Evolutionary conservation across 92 coral and sea anemone species (phyloP), one percentile per base, ranked within the genome.

Genomic region (Micromussa lordhowensis): DNA sequence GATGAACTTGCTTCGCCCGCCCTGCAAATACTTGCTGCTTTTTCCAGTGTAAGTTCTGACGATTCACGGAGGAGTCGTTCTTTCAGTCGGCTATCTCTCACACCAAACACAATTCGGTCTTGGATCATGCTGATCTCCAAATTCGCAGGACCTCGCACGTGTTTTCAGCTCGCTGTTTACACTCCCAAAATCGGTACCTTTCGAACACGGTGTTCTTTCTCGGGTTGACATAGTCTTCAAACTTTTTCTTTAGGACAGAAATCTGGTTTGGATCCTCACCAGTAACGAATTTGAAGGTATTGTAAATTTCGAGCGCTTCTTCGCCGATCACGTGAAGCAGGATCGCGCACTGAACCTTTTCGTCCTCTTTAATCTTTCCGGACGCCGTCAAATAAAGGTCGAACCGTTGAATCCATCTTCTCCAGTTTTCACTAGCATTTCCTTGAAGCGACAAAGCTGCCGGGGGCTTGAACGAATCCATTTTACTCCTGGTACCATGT

Each of bases 201-300:
- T 90, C 90, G 78, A 44, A 85, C 55, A 77, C 82, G 30, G 89
- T 70, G 76, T 91, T 91, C 53, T 81, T 81, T 44, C 87, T n/a
- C 1, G 90, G 90, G 70, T 44, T 86, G 26, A 78, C 40, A 77
- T 81, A 63, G 7, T 32, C 85, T 12, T 81, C 74, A 64, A 81
- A 61, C 75, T 61, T 81, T 49, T 81, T 64, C 85, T 81, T 61
- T 0, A 81, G 75, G 34, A 1, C 28, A 61, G 75, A 19, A 21
- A 82, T 30, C 84, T 86, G 82, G 77, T 72, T 78, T 15, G 31
- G 61, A 54, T 77, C 76, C 79, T 76, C 91, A 31, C 73, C 85
- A 19, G 26, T 12, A 26, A 40, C 85, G 31, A 81, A 81, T 0
- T 26, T 59, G 24, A 81, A 81, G 10, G 85, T 81, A 18, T 81